phyloP scores from a whole-genome alignment of 2,888 invertebrate species.

The Acanthococcus lagerstroemiae region DNA sequence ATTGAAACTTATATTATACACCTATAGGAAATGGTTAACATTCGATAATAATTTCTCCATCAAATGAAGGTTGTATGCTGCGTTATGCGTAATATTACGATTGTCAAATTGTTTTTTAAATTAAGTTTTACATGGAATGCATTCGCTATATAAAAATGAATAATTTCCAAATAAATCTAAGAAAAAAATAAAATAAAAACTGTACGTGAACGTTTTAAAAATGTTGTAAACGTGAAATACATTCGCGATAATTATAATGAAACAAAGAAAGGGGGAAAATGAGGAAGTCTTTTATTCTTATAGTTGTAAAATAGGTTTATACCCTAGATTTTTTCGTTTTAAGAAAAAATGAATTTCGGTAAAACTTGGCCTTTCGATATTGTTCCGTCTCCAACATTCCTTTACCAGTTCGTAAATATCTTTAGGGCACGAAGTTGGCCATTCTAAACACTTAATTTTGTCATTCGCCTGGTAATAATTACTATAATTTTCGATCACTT shows the following conservation, averaged over 20 bases:
- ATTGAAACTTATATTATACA: no score
- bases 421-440: slow-evolving; percentile 66
- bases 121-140: no score
- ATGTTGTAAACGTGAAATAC: no score
- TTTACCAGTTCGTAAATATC: slow-evolving; percentile 86
- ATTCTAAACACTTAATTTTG: slow-evolving; percentile 49
- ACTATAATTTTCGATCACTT: slow-evolving; percentile 65
- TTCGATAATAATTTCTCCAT: no score
- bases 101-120: no score
- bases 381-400: slow-evolving; percentile 80
- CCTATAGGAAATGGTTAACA: no score
- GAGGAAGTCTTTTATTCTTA: not conserved
- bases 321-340: slow-evolving; percentile 57
- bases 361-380: slow-evolving; percentile 71
- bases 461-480: slow-evolving; percentile 54
- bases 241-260: no score
- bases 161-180: not conserved
- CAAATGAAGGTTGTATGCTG: no score
- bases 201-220: no score
- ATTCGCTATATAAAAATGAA: no score
- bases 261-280: not conserved
- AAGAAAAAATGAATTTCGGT: slow-evolving; percentile 79
- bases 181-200: not conserved
- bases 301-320: slow-evolving; percentile 44
- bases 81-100: no score